Evolutionary conservation across 2,113 vertebrate genomes (phyloP).

Genomic region (Gallinago jamesoni): DNA sequence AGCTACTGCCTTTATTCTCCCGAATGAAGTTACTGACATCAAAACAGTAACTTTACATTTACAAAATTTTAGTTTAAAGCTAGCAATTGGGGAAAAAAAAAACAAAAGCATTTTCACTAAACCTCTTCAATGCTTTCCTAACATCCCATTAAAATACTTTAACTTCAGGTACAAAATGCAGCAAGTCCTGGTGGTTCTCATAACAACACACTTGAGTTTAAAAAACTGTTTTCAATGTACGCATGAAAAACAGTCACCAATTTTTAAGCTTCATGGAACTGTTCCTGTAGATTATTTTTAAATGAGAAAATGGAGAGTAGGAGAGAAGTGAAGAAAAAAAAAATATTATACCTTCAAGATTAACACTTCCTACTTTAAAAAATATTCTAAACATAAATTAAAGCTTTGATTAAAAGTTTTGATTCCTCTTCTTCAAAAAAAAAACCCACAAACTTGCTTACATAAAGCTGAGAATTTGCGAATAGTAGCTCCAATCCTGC

Average conservation of each 20-base stretch:
- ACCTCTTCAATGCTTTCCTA: not conserved
- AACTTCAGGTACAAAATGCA: not conserved
- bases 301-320: not conserved
- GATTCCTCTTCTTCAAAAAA: not conserved
- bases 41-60: not conserved
- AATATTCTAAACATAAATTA: constrained; percentile 22
- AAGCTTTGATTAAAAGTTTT: constrained; percentile 16
- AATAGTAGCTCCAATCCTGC: not conserved
- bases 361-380: constrained; percentile 31
- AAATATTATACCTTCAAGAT: not conserved
- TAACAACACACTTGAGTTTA: not conserved
- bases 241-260: not conserved
- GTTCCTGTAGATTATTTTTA: not conserved
- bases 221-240: not conserved
- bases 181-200: not conserved
- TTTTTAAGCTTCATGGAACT: not conserved
- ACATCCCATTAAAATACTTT: not conserved
- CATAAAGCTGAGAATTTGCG: not conserved
- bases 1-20: not conserved
- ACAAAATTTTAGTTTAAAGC: not conserved
- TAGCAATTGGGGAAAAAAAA: not conserved
- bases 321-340: not conserved
- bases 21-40: not conserved
- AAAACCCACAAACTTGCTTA: not conserved
- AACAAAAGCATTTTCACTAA: not conserved